phyloP scores from a whole-genome alignment of 2,797 vertebrate genomes.

The Vespertilio murinus region DNA sequence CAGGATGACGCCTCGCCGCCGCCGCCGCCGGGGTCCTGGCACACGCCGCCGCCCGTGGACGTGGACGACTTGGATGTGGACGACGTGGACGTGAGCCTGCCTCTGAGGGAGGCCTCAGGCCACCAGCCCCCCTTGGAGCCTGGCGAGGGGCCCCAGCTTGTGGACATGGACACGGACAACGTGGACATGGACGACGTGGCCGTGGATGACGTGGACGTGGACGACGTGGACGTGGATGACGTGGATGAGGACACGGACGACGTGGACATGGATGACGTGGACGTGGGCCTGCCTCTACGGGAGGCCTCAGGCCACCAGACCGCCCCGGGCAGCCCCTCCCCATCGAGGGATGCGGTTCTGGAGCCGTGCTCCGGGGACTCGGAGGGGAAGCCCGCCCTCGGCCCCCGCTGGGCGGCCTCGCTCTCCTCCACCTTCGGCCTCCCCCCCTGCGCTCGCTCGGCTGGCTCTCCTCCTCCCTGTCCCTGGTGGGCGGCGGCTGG shows the following conservation, averaged over 20 bases:
- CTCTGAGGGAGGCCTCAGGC: constrained; percentile 13
- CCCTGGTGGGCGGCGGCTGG: constrained; percentile 84
- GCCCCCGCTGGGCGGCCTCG: not conserved
- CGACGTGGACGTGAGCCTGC: not conserved
- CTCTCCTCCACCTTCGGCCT: constrained; percentile 75
- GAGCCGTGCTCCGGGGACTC: constrained; percentile 56
- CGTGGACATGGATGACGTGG: too few species aligned
- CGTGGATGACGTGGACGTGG: too few species aligned
- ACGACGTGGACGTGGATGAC: too few species aligned
- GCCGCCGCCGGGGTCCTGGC: not conserved
- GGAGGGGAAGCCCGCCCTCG: constrained; percentile 33
- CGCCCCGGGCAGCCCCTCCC: not conserved
- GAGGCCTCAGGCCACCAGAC: too few species aligned
- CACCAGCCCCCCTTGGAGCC: not conserved
- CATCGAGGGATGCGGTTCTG: constrained; percentile 77
- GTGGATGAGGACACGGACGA: too few species aligned
- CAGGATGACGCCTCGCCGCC: constrained; percentile 48
- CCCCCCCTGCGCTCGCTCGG: constrained; percentile 79
- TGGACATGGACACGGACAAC: too few species aligned
- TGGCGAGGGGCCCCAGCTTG: too few species aligned
- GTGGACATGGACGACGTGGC: too few species aligned
- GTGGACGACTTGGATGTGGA: constrained; percentile 31
- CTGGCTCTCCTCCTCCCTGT: constrained; percentile 89
- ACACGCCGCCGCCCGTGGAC: not conserved
- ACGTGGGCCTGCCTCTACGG: too few species aligned